phyloP scores from a whole-genome alignment of 2,113 vertebrate genomes.

The Lates calcarifer region DNA sequence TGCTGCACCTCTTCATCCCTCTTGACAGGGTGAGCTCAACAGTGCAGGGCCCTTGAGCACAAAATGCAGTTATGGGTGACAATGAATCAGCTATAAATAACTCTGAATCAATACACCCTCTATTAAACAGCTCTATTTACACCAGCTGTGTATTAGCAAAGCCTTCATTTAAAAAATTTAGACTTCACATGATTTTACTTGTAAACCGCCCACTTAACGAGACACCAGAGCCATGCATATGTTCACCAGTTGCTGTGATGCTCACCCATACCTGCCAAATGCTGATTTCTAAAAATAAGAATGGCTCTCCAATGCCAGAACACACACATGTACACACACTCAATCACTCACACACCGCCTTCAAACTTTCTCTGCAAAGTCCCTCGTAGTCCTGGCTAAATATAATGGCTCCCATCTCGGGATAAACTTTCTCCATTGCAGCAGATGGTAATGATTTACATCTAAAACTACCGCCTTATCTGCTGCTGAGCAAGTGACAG shows the following conservation, averaged over 20 bases:
- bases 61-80: conserved; percentile 30
- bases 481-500: conserved; percentile 37
- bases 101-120: neutral
- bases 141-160: conserved; percentile 19
- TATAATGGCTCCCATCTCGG: conserved; percentile 36
- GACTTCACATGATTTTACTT: conserved; percentile 21
- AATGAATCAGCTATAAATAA: conserved; percentile 42
- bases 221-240: conserved; percentile 28
- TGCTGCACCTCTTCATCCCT: conserved; percentile 37
- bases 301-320: neutral
- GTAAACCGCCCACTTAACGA: conserved; percentile 46
- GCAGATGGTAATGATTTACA: conserved; percentile 73
- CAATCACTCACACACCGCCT: neutral
- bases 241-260: conserved; percentile 50
- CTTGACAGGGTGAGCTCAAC: conserved; percentile 29
- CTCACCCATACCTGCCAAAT: conserved; percentile 52
- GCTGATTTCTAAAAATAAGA: conserved; percentile 48
- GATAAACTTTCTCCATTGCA: conserved; percentile 44
- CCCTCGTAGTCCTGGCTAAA: conserved; percentile 32
- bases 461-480: conserved; percentile 52
- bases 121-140: conserved; percentile 6
- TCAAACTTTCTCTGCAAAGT: conserved; percentile 41
- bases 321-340: conserved; percentile 15
- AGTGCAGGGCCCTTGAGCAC: neutral
- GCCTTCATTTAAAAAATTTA: conserved; percentile 4